Percentiles rank a stretch among this genome's conserved stretches.
These are phyloP conservation scores for Silvanus unidentatus DNA, from an alignment of 2,888 invertebrate species.

Conservation along the genomic window DNA sequence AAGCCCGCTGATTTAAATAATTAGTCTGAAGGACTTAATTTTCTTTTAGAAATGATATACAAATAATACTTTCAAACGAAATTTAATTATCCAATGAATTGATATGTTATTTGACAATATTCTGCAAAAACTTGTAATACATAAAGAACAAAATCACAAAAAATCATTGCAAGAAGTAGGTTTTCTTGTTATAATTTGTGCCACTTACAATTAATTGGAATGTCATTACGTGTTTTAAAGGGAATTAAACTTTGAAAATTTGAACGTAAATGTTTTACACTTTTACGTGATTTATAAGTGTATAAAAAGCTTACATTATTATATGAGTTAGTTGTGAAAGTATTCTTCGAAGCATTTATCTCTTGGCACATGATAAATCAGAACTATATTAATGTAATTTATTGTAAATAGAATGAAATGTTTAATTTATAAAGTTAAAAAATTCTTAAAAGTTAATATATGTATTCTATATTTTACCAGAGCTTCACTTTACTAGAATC, in stretches of 20 bases:
- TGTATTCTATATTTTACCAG: neutral
- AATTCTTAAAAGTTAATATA: neutral
- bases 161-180: constrained; percentile 24
- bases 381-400: neutral
- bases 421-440: neutral
- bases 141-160: constrained; percentile 29
- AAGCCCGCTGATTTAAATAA: no score
- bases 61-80: no score
- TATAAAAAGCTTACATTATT: neutral
- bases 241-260: constrained; percentile 7
- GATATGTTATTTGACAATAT: constrained; percentile 30
- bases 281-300: constrained; percentile 5
- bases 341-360: constrained; percentile 1
- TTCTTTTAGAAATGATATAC: no score
- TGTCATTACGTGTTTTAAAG: constrained; percentile 13
- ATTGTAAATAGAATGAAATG: neutral
- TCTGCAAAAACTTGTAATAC: constrained; percentile 21
- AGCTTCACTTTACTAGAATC: no score
- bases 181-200: constrained; percentile 18
- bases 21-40: no score
- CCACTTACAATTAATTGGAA: constrained; percentile 27
- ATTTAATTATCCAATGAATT: constrained; percentile 14
- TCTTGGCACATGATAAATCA: constrained; percentile 2
- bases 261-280: constrained; percentile 10
- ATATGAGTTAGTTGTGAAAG: neutral